A percentile compares a stretch with the other conserved stretches of the same genome.
phyloP scores from a whole-genome alignment of 2,797 vertebrate species.

The Discoglossus pictus region DNA sequence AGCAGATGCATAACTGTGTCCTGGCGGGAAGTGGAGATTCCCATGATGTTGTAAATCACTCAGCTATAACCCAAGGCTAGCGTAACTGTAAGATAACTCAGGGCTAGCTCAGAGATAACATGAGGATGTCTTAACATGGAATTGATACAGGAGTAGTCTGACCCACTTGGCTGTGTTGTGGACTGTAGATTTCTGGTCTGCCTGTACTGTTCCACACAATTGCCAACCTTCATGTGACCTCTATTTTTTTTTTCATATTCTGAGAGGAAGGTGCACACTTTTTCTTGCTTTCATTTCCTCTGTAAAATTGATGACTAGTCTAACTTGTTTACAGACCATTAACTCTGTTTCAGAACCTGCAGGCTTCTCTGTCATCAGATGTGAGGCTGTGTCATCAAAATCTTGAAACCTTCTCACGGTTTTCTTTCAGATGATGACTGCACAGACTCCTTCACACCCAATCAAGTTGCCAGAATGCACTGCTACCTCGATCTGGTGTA shows the following conservation, averaged over 20 bases:
- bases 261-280: background rate
- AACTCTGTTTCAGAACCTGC: slow-evolving; percentile 52
- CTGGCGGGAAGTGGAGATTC: slow-evolving; percentile 16
- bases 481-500: slow-evolving; percentile 97
- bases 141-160: no score
- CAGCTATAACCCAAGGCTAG: background rate
- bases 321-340: slow-evolving; percentile 67
- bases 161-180: no score
- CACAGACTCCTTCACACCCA: slow-evolving; percentile 94
- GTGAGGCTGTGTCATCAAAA: slow-evolving; percentile 4
- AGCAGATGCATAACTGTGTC: slow-evolving; percentile 10
- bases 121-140: background rate
- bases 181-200: slow-evolving; percentile 5
- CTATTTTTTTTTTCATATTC: slow-evolving; percentile 12
- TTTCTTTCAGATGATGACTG: slow-evolving; percentile 87
- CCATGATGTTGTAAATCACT: background rate
- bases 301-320: slow-evolving; percentile 56
- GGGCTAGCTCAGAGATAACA: slow-evolving; percentile 3
- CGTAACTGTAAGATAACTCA: background rate
- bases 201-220: background rate
- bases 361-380: background rate
- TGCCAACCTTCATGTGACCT: slow-evolving; percentile 46
- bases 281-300: slow-evolving; percentile 41
- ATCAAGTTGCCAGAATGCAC: slow-evolving; percentile 98
- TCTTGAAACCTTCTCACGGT: slow-evolving; percentile 13